These are phyloP conservation scores for Rhinatrema bivittatum DNA, from an alignment of 2,797 vertebrate species.

Conservation along the genomic window DNA sequence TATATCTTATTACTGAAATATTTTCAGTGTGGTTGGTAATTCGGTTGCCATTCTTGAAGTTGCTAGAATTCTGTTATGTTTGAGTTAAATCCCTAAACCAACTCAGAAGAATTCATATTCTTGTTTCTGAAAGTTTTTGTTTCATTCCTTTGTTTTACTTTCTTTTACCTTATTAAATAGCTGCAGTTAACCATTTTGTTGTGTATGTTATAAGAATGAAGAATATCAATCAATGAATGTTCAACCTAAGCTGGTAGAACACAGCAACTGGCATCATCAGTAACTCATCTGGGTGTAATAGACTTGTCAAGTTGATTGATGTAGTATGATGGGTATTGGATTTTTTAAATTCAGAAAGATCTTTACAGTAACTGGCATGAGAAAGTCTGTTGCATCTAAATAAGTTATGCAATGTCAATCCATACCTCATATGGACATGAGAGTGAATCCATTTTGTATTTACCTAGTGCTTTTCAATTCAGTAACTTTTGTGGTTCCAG, in stretches of 20 bases:
- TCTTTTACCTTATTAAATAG: slow-evolving; percentile 2
- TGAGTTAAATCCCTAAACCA: neutral
- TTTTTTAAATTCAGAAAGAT: slow-evolving; percentile 20
- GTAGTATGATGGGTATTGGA: slow-evolving; percentile 19
- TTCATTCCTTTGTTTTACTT: neutral
- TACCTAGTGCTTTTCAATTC: too few species aligned
- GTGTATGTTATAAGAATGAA: slow-evolving; percentile 5
- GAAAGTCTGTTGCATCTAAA: slow-evolving; percentile 1
- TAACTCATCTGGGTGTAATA: slow-evolving; percentile 20
- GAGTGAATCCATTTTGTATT: too few species aligned
- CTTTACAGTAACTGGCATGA: slow-evolving; percentile 1
- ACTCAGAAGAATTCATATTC: neutral
- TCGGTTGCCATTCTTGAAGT: too few species aligned
- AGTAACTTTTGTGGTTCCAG: too few species aligned
- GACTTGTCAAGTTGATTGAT: slow-evolving; percentile 23
- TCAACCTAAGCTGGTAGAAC: slow-evolving; percentile 10
- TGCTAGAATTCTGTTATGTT: too few species aligned
- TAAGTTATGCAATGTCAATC: neutral
- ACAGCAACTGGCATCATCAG: slow-evolving; percentile 11
- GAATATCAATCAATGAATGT: slow-evolving; percentile 1
- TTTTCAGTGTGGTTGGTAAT: too few species aligned
- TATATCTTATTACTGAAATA: too few species aligned
- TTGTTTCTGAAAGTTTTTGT: neutral
- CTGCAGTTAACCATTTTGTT: neutral
- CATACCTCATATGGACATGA: neutral